Percentiles rank a stretch among this genome's conserved stretches.
These are phyloP conservation scores for Barnardius zonarius DNA, from an alignment of 2,113 vertebrate species.

Conservation along the genomic window DNA sequence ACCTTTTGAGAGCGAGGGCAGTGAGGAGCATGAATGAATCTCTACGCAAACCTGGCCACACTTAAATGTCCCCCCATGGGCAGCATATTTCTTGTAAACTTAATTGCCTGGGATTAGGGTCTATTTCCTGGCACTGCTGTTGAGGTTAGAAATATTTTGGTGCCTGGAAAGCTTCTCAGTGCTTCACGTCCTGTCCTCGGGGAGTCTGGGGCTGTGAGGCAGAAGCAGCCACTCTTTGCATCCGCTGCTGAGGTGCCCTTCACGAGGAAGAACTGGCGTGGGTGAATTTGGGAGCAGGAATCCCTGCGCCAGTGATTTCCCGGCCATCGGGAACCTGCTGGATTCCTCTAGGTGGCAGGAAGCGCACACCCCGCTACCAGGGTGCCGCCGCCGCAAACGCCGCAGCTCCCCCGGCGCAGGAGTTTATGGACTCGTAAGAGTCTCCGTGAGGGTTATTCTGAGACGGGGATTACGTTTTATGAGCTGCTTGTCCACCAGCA, in stretches of 20 bases:
- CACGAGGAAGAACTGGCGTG: neutral
- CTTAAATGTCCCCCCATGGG: neutral
- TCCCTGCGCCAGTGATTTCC: neutral
- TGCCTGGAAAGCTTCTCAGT: neutral
- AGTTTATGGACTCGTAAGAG: neutral
- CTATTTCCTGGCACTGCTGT: conserved; percentile 27
- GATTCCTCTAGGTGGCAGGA: conserved; percentile 65
- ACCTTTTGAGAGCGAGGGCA: accelerated
- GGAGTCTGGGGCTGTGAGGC: neutral
- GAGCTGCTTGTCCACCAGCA: neutral
- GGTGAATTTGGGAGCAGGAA: neutral
- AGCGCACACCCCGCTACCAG: neutral
- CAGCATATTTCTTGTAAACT: conserved; percentile 51
- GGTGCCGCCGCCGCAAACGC: neutral
- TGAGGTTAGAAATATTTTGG: neutral
- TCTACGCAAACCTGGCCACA: neutral
- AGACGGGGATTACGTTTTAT: neutral
- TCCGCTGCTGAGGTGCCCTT: neutral
- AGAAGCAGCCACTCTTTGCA: neutral
- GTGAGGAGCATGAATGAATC: neutral
- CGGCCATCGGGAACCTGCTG: neutral
- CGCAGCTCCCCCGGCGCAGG: neutral
- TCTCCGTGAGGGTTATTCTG: neutral
- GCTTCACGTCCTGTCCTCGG: accelerated
- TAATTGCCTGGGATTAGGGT: conserved; percentile 50